Evolutionary conservation across 2,888 invertebrate genomes (phyloP).

Genomic region (Cheilosia scutellata): DNA sequence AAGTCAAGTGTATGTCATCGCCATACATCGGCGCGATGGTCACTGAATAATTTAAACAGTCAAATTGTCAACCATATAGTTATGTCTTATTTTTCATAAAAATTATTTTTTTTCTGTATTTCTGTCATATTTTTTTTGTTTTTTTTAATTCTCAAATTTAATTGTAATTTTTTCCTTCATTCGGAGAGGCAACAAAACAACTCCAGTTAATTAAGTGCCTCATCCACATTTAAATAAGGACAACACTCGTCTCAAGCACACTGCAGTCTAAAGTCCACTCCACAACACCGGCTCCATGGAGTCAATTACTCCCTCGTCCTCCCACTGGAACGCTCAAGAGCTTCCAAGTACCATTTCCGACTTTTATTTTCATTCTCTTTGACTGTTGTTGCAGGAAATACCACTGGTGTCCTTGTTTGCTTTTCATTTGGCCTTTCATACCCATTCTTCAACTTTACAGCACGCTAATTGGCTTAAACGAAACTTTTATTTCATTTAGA

Average conservation of each 20-base stretch:
- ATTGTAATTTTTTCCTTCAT: slow-evolving; percentile 47
- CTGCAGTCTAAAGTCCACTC: slow-evolving; percentile 34
- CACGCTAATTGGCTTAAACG: slow-evolving; percentile 72
- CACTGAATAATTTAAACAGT: slow-evolving; percentile 58
- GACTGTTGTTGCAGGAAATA: slow-evolving; percentile 67
- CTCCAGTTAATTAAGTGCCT: slow-evolving; percentile 68
- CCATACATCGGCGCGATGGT: slow-evolving; percentile 33
- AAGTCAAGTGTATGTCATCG: slow-evolving; percentile 15
- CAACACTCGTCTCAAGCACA: slow-evolving; percentile 62
- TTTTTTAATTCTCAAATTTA: slow-evolving; percentile 21
- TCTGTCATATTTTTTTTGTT: slow-evolving; percentile 3
- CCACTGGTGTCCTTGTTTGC: slow-evolving; percentile 67
- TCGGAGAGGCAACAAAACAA: slow-evolving; percentile 2
- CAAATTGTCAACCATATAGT: slow-evolving; percentile 43
- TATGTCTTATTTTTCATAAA: background rate
- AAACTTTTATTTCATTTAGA: slow-evolving; percentile 66
- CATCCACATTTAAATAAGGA: slow-evolving; percentile 61
- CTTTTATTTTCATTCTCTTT: slow-evolving; percentile 58
- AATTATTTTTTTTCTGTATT: slow-evolving; percentile 3
- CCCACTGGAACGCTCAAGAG: slow-evolving; percentile 43
- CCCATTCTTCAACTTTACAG: slow-evolving; percentile 22
- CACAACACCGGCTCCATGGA: slow-evolving; percentile 36
- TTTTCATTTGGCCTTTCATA: background rate
- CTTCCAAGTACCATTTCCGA: slow-evolving; percentile 65
- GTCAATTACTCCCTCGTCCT: slow-evolving; percentile 54